Base-by-base conservation (phyloP, 1,140 invertebrate species). In the Leptonema lineaticorne region DNA sequence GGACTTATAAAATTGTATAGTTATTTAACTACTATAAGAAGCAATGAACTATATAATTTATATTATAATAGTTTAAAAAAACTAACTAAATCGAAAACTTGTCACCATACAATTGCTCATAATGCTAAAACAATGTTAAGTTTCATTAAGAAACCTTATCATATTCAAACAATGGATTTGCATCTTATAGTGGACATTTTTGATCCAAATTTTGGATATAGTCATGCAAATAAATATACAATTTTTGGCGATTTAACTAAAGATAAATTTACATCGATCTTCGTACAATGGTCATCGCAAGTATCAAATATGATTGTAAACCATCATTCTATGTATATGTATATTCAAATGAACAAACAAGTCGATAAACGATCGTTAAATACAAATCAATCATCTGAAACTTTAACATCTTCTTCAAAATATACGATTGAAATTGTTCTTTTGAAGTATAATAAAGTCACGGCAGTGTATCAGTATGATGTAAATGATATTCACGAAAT, bases 1-100 rank as follows among this genome's bases (percentile, higher is more conserved):
- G 69, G 72, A 27, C 53, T 81, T 11, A 74, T 78, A 68, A 79
- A 78, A 41, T 71, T 84, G 7, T 77, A 80, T 53, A 79, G 77
- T 76, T 73, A 77, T 8, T 81, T 84, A 79, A 65, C 74, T 9
- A 56, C 76, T 8, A 79, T 82, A 65, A 73, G 69, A 6, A 72
- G 79, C 56, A 63, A 76, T 22, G 76, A 81, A 67, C 69, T 84
- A 4, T 83, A 82, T 67, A 78, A 79, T 57, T 81, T 78, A 56
- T 77, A 81, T 68, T 74, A 82, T 41, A 80, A 76, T 0, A 80
- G 77, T 0, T 45, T 83, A n/a, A 73, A 78, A 65, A 73, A 74
- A 24, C 62, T 83, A n/a, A 71, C 76, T 0, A 73, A 76, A 57
- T 76, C 76, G 5, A 75, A 74, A 7, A 77, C 79, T 30, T 83